A percentile compares a stretch with the other conserved stretches of the same genome.
These are phyloP conservation scores for Xanthia togata DNA, from an alignment of 2,888 invertebrate species.

Conservation along the genomic window DNA sequence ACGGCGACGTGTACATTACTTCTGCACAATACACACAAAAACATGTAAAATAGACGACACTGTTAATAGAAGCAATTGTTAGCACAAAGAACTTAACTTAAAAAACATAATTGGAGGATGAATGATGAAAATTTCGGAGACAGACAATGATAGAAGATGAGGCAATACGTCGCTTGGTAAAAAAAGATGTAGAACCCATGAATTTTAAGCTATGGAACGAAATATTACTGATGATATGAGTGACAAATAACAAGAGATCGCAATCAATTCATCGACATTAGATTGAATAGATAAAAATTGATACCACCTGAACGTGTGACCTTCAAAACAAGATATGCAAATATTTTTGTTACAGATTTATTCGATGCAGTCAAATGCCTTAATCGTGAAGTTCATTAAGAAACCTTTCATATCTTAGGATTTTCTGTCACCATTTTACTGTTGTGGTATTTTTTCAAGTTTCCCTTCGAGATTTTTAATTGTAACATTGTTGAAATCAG, in stretches of 20 bases:
- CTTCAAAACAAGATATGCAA: constrained; percentile 30
- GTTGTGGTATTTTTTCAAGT: not conserved
- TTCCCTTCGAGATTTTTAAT: not conserved
- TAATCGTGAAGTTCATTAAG: not conserved
- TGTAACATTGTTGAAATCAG: not conserved
- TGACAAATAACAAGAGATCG: constrained; percentile 44
- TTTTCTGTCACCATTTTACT: not conserved
- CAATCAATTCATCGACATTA: constrained; percentile 33
- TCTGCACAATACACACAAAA: not conserved
- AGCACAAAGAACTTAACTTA: constrained; percentile 5
- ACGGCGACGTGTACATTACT: not conserved
- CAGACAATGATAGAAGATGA: not conserved
- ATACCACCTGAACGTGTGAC: constrained; percentile 29
- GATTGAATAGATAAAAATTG: constrained; percentile 33
- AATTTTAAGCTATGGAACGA: not conserved
- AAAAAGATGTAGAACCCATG: not conserved
- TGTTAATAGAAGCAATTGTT: not conserved
- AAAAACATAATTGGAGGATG: not conserved
- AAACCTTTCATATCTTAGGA: constrained; percentile 13
- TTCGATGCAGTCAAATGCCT: constrained; percentile 1
- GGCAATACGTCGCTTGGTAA: not conserved
- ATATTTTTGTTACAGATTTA: constrained; percentile 25
- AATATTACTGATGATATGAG: constrained; percentile 8
- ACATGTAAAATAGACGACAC: constrained; percentile 1
- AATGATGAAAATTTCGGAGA: not conserved